These are phyloP conservation scores for Peromyscus maniculatus DNA, from an alignment of 2,113 vertebrate genomes.

Conservation along the genomic window DNA sequence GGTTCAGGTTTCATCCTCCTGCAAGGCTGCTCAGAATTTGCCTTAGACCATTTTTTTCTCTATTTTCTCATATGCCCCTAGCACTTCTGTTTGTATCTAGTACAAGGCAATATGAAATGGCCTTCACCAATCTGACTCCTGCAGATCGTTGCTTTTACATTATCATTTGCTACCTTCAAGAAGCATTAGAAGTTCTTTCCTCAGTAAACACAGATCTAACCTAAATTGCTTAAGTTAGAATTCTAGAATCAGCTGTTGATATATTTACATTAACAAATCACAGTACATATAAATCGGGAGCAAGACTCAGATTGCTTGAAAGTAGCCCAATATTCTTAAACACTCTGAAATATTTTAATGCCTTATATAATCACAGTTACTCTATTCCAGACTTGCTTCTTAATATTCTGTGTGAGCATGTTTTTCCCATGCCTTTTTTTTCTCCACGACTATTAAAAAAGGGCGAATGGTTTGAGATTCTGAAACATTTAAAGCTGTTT, in stretches of 20 bases:
- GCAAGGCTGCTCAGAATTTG: not conserved
- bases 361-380: not conserved
- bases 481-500: not conserved
- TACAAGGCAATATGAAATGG: not conserved
- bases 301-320: not conserved
- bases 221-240: not conserved
- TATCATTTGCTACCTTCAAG: not conserved
- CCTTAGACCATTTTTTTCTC: not conserved
- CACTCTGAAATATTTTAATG: constrained; percentile 12
- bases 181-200: not conserved
- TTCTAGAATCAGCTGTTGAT: not conserved
- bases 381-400: not conserved
- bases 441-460: constrained; percentile 9
- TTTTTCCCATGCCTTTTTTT: not conserved
- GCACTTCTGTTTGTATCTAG: not conserved
- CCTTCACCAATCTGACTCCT: not conserved
- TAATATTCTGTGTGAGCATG: not conserved
- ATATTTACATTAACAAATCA: not conserved
- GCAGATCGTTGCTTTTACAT: not conserved
- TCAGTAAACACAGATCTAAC: not conserved
- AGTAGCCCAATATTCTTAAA: not conserved
- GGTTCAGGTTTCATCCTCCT: not conserved
- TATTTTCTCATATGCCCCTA: fast-evolving
- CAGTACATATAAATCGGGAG: not conserved
- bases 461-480: not conserved